Conservation (phyloP, 2,888 invertebrate species). For the Gari tellinella region DNA sequence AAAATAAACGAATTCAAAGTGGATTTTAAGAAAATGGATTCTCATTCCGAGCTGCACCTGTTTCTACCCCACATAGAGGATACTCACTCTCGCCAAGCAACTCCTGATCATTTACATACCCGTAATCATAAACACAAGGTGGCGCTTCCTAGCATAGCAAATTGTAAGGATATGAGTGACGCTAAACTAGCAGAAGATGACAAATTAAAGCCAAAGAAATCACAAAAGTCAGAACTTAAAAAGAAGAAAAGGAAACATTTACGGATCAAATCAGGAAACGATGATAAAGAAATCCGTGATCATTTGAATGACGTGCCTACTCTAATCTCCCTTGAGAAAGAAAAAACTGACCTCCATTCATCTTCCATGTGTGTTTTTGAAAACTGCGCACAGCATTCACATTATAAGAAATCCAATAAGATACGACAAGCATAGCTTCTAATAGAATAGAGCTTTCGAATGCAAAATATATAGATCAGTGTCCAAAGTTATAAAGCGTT, state of each 20-base stretch:
- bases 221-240: slow-evolving; percentile 31
- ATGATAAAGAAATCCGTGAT: slow-evolving; percentile 58
- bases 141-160: slow-evolving; percentile 49
- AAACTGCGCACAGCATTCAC: slow-evolving; percentile 60
- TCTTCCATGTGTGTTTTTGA: slow-evolving; percentile 65
- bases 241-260: slow-evolving; percentile 46
- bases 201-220: slow-evolving; percentile 15
- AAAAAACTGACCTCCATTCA: slow-evolving; percentile 43
- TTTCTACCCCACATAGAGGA: slow-evolving; percentile 67
- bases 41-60: slow-evolving; percentile 65
- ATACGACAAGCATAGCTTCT: slow-evolving; percentile 46
- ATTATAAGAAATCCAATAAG: slow-evolving; percentile 40
- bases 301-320: slow-evolving; percentile 68
- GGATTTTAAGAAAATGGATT: slow-evolving; percentile 64
- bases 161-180: slow-evolving; percentile 16
- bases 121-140: slow-evolving; percentile 23
- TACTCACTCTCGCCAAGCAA: slow-evolving; percentile 41
- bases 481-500: too few relatives aligned
- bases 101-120: slow-evolving; percentile 34
- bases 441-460: too few relatives aligned
- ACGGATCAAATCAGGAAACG: slow-evolving; percentile 46
- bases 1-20: slow-evolving; percentile 22
- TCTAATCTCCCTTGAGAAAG: slow-evolving; percentile 62
- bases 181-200: slow-evolving; percentile 37
- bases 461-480: too few relatives aligned